Percentiles rank a stretch among this genome's conserved stretches.
Conservation (phyloP, 2,888 invertebrate species). For the Erebia ligea region DNA sequence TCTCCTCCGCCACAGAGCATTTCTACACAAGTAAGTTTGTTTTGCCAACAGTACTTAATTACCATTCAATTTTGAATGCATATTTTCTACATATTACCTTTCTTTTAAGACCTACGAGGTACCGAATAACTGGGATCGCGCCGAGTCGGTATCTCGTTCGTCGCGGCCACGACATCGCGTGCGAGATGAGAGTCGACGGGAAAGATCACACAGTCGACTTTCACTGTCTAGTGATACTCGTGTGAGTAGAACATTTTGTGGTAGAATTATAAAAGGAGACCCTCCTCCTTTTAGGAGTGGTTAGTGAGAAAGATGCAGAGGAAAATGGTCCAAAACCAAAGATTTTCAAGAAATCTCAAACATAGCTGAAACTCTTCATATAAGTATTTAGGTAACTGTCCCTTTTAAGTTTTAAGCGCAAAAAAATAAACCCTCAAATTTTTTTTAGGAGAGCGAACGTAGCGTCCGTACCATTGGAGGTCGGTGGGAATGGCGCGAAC, state of each 20-base stretch:
- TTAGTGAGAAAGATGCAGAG: not conserved
- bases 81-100: not conserved
- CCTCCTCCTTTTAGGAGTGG: too few relatives aligned
- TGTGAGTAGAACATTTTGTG: constrained; percentile 60
- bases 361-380: not conserved
- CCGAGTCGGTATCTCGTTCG: constrained; percentile 59
- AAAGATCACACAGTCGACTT: constrained; percentile 85
- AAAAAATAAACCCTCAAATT: not conserved
- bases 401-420: not conserved
- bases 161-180: constrained; percentile 68
- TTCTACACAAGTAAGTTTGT: constrained; percentile 88
- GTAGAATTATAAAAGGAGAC: not conserved
- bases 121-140: constrained; percentile 63
- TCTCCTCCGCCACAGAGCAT: constrained; percentile 94
- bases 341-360: too few relatives aligned
- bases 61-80: not conserved
- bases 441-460: constrained; percentile 68
- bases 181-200: constrained; percentile 72
- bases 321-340: too few relatives aligned
- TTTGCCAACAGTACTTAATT: not conserved
- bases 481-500: constrained; percentile 72
- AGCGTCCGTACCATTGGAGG: constrained; percentile 60
- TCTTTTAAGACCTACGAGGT: constrained; percentile 75
- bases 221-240: constrained; percentile 87
- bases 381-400: too few relatives aligned